Base-by-base conservation (phyloP, 2,797 vertebrate species). In the Cyclura pinguis region DNA sequence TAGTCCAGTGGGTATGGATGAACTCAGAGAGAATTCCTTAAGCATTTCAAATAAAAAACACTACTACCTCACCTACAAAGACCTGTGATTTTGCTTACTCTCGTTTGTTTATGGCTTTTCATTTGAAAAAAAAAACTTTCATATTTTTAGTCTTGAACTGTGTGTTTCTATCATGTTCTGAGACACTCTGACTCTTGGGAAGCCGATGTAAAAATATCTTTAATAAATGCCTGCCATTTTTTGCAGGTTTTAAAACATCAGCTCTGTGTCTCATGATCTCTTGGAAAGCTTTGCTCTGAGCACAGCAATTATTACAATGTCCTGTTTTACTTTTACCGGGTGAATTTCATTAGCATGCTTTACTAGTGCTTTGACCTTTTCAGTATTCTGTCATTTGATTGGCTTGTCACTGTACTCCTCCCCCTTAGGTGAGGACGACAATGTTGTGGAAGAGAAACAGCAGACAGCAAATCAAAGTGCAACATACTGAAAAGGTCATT, bases 311-410 rank as follows among this genome's bases (percentile, higher is more conserved):
- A 92, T 74, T 92, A 77, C 5, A 74, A 88, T 14, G 16, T 22
- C 7, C 52, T 35, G 27, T 87, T 94, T 77, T 89, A 62, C 67
- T 67, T 88, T 93, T 84, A 80, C 35, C 20, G 12, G 88, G 35
- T 1, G 0, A 87, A 91, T 94, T 92, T 93, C 92, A 92, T 93
- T 93, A 94, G 72, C 69, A 2, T 91, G 76, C 62, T 90, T 62
- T 93, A 7, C 80, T 87, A 72, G 86, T 77, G 80, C 90, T 91
- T 90, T 94, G 93, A 90, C 80, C 89, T 94, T 95, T 94, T 90
- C 84, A 85, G 55, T 88, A 87, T 47, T 94, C 83, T 88, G 88
- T 90, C 72, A 2, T 83, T 90, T 93, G 86, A 76, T 73, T 90
- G 62, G 78, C n/a, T 93, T 92, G 76, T 72, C 72, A 2, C 50